A percentile compares a stretch with the other conserved stretches of the same genome.
These are phyloP conservation scores for Cephalotes varians DNA, from an alignment of 2,888 invertebrate genomes.

Conservation along the genomic window DNA sequence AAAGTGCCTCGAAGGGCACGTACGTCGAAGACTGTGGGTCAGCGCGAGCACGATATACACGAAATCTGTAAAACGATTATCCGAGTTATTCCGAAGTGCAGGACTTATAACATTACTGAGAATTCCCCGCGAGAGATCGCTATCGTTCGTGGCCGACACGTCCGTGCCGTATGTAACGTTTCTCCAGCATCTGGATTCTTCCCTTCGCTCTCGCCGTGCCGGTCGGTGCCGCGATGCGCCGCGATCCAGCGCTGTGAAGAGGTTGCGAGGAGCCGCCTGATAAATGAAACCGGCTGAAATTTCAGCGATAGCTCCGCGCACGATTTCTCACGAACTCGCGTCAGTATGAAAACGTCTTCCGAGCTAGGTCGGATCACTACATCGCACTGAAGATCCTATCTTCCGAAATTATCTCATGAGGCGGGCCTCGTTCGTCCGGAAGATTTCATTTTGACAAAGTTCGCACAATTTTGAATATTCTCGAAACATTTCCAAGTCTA, in stretches of 20 bases:
- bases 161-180: conserved; percentile 69
- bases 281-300: conserved; percentile 79
- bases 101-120: conserved; percentile 79
- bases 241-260: conserved; percentile 59
- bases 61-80: conserved; percentile 76
- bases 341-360: conserved; percentile 62
- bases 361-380: conserved; percentile 42
- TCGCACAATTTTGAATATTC: neutral
- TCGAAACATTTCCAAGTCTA: neutral
- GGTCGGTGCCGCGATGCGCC: conserved; percentile 33
- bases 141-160: conserved; percentile 68
- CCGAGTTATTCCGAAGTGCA: conserved; percentile 74
- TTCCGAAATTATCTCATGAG: conserved; percentile 13
- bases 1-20: neutral
- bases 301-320: conserved; percentile 76
- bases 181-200: conserved; percentile 55
- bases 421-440: neutral
- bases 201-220: conserved; percentile 24
- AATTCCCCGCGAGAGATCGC: conserved; percentile 76
- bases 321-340: conserved; percentile 69
- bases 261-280: conserved; percentile 71
- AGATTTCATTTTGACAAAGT: neutral
- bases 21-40: conserved; percentile 5
- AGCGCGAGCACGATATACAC: conserved; percentile 60
- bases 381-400: neutral